Evolutionary conservation across 2,888 invertebrate species (phyloP), one percentile per base, ranked within the genome.

Genomic region (Acanthacorydalis orientalis): DNA sequence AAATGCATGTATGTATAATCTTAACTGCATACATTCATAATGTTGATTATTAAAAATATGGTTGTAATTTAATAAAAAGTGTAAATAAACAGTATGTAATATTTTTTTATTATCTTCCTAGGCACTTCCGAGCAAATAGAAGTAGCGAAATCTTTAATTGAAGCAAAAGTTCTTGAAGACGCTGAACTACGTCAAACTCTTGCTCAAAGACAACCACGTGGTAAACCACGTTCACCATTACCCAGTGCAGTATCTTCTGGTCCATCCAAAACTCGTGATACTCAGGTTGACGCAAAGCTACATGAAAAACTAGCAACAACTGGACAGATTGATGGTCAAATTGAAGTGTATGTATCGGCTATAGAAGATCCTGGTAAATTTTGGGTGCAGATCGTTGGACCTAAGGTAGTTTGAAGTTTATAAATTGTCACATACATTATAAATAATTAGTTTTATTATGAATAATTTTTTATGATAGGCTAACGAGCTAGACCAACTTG

Each of bases 261-360:
- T 42, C 12, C 34, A n/a, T 44, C 43, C 40, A 49, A 51, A 38
- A 31, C 23, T 16, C 35, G 49, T 44, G 47, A 45, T 16, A 46
- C 47, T 4, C n/a, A 37, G 7, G 37, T 12, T 12, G 11, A 33
- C 16, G 10, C 35, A 16, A 31, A 9, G 1, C 14, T n/a, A 31
- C 38, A 31, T 12, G 47, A 47, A 31, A 47, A 47, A 23, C 34
- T 47, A 31, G 4, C n/a, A 8, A 31, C 31, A 16, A 39, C 14
- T 4, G 44, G 44, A 8, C 44, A 48, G 9, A 32, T 43, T 11
- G 78, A 79, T 50, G 74, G 80, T 1, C 74, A 75, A 14, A 77
- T 88, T 59, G 84, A 91, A 59, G 85, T 91, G 12, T 91, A 83
- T 65, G 84, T 92, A 4, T 88, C 89, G 0, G 88, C 90, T 0